Evolutionary conservation across 1,140 invertebrate species (phyloP).

Genomic region (Mycetomoellerius zeteki): DNA sequence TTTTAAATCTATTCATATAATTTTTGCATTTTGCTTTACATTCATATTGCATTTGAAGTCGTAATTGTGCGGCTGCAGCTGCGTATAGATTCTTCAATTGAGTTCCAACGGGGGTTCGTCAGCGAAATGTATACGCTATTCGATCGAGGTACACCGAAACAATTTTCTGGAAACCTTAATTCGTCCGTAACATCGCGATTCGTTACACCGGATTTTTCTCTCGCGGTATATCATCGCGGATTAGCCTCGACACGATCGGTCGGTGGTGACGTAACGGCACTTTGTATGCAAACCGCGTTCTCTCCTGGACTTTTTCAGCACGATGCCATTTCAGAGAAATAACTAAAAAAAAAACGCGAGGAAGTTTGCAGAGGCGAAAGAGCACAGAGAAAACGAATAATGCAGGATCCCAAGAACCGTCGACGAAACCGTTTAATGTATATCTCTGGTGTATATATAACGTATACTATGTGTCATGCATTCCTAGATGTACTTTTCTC

Average conservation of each 20-base stretch:
- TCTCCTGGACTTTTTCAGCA: slow-evolving; percentile 20
- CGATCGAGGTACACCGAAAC: slow-evolving; percentile 19
- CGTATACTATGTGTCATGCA: slow-evolving; percentile 11
- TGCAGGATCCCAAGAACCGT: slow-evolving; percentile 1
- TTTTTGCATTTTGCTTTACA: not conserved
- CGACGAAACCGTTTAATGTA: slow-evolving; percentile 31
- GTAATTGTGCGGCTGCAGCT: not conserved
- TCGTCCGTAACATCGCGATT: slow-evolving; percentile 27
- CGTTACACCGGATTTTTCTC: slow-evolving; percentile 40
- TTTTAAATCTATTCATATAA: not conserved
- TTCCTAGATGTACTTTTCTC: slow-evolving; percentile 35
- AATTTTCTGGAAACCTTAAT: slow-evolving; percentile 30
- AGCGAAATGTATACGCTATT: slow-evolving; percentile 28
- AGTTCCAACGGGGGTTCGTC: not conserved
- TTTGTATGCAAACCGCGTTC: slow-evolving; percentile 58
- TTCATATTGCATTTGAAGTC: not conserved
- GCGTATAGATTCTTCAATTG: not conserved
- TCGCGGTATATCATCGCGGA: not conserved
- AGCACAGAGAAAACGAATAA: not conserved
- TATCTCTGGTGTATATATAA: slow-evolving; percentile 28
- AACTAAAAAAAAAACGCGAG: not conserved
- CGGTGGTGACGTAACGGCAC: slow-evolving; percentile 49
- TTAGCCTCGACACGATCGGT: slow-evolving; percentile 59
- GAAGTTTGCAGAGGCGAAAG: not conserved
- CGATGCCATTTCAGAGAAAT: not conserved